These are phyloP conservation scores for Brachionus calyciflorus DNA, from an alignment of 1,140 invertebrate species.

Conservation along the genomic window DNA sequence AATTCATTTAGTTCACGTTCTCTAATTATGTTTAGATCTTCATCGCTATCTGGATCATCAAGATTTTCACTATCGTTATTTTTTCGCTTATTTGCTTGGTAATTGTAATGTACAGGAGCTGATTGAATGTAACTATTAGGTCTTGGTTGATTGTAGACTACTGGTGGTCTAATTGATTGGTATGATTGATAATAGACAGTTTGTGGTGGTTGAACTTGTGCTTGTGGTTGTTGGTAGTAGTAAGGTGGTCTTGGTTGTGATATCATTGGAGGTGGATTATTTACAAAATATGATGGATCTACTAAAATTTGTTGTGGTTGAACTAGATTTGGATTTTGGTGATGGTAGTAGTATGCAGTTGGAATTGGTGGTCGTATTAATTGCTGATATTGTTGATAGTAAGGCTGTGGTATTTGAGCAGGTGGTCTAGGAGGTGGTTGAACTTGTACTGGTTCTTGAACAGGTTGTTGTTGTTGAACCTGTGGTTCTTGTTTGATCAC, in stretches of 20 bases:
- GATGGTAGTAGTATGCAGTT: not conserved
- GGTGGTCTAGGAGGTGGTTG: not conserved
- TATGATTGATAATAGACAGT: slow-evolving; percentile 27
- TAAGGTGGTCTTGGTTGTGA: not conserved
- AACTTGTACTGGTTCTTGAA: not conserved
- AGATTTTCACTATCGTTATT: not conserved
- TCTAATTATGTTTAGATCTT: slow-evolving; percentile 31
- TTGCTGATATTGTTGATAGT: not conserved
- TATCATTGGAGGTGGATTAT: slow-evolving; percentile 23
- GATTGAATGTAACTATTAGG: not conserved
- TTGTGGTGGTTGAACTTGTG: not conserved
- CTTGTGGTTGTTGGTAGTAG: too few species aligned
- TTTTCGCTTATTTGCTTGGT: not conserved
- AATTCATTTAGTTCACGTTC: slow-evolving; percentile 11
- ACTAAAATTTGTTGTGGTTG: not conserved
- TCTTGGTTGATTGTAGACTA: not conserved
- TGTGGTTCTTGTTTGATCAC: slow-evolving; percentile 19
- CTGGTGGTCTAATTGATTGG: not conserved
- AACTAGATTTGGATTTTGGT: not conserved
- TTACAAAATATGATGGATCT: not conserved
- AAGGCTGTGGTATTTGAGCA: not conserved
- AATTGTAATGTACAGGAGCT: not conserved
- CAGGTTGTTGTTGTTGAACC: not conserved
- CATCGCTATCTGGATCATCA: slow-evolving; percentile 23
- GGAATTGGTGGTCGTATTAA: not conserved